These are phyloP conservation scores for Protobothrops flavoviridis DNA, from an alignment of 2,113 vertebrate species.

Conservation along the genomic window DNA sequence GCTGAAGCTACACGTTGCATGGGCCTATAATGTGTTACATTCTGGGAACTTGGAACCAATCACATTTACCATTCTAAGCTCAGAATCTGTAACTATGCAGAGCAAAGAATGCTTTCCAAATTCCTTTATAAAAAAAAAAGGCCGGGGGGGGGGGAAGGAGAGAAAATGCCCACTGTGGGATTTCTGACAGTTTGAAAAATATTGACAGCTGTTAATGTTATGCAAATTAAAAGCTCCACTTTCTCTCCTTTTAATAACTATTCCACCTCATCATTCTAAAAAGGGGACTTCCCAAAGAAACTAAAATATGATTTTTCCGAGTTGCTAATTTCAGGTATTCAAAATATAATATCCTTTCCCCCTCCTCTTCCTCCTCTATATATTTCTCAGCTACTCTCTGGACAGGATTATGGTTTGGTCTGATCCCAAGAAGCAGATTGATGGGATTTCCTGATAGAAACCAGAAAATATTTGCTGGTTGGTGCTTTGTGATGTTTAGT, in stretches of 20 bases:
- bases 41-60: background rate
- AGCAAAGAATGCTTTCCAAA: constrained; percentile 56
- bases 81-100: constrained; percentile 25
- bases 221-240: constrained; percentile 48
- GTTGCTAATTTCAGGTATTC: constrained; percentile 24
- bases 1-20: background rate
- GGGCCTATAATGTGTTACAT: background rate
- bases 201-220: constrained; percentile 53
- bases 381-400: constrained; percentile 56
- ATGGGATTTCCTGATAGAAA: background rate
- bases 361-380: background rate
- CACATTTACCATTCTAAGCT: constrained; percentile 27
- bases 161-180: constrained; percentile 34
- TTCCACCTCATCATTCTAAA: constrained; percentile 45
- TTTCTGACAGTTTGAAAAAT: constrained; percentile 62
- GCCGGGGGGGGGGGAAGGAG: background rate
- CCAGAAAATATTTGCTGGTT: background rate
- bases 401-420: constrained; percentile 54
- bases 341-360: background rate
- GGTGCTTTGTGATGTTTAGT: background rate
- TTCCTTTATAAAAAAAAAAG: constrained; percentile 8
- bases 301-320: constrained; percentile 26
- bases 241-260: constrained; percentile 45
- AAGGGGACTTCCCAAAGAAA: constrained; percentile 23
- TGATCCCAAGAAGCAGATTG: constrained; percentile 35